Percentiles rank a stretch among this genome's conserved stretches.
Conservation (phyloP, 2,797 vertebrate species). For the Hypotaenidia philippensis region DNA sequence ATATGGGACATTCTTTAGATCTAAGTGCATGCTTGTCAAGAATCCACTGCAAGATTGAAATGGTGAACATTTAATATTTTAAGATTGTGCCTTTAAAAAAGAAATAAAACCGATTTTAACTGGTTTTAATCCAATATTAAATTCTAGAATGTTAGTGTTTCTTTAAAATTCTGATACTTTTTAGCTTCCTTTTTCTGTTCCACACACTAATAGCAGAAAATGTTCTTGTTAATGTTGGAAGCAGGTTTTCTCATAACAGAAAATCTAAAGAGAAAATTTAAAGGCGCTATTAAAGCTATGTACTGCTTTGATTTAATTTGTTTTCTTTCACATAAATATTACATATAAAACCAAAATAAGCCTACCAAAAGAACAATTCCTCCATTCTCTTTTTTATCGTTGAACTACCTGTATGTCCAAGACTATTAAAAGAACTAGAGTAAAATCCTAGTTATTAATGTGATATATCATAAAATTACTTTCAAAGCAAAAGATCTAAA, state of each 20-base stretch:
- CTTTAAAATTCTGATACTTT: neutral
- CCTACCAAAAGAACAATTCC: neutral
- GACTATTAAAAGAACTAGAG: neutral
- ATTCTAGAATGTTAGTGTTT: neutral
- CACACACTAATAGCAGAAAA: neutral
- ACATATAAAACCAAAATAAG: neutral
- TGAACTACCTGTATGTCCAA: neutral
- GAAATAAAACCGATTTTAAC: neutral
- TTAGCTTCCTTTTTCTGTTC: neutral
- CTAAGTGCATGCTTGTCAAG: neutral
- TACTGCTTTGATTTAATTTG: neutral
- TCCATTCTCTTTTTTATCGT: neutral
- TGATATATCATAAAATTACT: neutral
- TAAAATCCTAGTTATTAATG: neutral
- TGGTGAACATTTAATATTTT: neutral
- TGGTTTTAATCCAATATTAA: neutral
- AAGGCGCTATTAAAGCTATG: neutral
- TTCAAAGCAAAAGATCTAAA: neutral
- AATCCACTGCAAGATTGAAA: neutral
- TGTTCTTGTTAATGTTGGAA: neutral
- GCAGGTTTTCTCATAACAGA: neutral
- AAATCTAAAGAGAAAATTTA: neutral
- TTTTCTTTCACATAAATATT: neutral
- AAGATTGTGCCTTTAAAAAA: neutral
- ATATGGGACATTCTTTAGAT: neutral